Base-by-base conservation (phyloP, 2,113 vertebrate species). In the cattle (Bos taurus) region DNA sequence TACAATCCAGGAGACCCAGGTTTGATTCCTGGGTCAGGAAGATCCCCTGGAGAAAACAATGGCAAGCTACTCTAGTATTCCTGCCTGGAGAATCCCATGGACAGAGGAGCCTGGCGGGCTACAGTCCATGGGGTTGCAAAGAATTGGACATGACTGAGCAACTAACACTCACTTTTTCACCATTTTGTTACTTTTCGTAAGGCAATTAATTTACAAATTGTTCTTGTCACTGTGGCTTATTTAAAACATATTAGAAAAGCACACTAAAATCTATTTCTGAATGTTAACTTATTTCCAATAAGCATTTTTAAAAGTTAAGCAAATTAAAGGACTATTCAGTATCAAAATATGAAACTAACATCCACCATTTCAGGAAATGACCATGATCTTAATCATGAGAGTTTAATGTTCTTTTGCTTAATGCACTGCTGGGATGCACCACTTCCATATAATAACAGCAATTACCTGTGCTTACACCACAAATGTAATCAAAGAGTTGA, bases 391-490 rank as follows among this genome's bases (percentile, higher is more conserved):
- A 80, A 96, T 28, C 7, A 17, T 54, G 56, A 80, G 4, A n/a
- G 14, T 6, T 67, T 77, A 88, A 23, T 26, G 19, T 52, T 83
- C 48, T 83, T 48, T 60, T 83, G 40, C 60, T 54, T n/a, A 91
- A 88, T 9, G 25, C 2, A 26, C 26, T 60, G 43, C 50, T 33
- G 88, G 82, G 86, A 50, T 71, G 9, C 50, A 97, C 6, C 9
- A 33, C 56, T 25, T 85, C 21, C 19, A 28, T 26, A 2, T 10
- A 48, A 0, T 12, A 50, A 95, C 54, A 57, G 67, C 80, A 91
- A 26, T 97, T 99, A 99, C 99, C 99, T 99, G 99, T 99, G 99
- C 99, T 99, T 96, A 99, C 99, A 36, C 99, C 99, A 99, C 99
- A 99, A 94, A 99, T 99, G 97, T 99, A 99, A 98, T 99, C 99